These are phyloP conservation scores for Chrysolina americana DNA, from an alignment of 2,888 invertebrate species.

Conservation along the genomic window DNA sequence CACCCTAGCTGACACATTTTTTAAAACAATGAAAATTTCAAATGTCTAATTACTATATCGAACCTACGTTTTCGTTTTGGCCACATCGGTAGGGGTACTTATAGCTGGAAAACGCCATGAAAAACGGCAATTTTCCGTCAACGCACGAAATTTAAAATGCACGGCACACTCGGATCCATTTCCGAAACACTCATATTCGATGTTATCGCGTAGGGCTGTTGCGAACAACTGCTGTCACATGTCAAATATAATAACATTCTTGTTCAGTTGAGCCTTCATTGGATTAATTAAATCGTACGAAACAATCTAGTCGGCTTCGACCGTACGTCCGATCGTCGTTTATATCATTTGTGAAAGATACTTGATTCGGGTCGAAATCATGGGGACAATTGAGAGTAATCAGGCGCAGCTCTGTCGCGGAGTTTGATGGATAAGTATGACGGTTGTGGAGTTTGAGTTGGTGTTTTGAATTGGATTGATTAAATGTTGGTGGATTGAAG, in stretches of 20 bases:
- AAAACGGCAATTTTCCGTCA: neutral
- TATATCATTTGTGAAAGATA: constrained; percentile 5
- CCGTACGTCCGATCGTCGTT: constrained; percentile 22
- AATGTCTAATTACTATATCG: neutral
- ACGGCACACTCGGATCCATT: constrained; percentile 22
- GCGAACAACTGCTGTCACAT: constrained; percentile 52
- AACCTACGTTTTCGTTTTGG: constrained; percentile 29
- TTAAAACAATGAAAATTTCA: neutral
- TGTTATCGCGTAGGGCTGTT: constrained; percentile 34
- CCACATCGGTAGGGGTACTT: constrained; percentile 41
- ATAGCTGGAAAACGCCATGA: constrained; percentile 48
- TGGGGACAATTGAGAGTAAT: constrained; percentile 34
- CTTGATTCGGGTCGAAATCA: constrained; percentile 33
- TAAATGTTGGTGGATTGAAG: too few species aligned
- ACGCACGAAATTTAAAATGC: neutral
- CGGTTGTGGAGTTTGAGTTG: neutral
- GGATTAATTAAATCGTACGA: constrained; percentile 51
- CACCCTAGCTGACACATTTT: too few species aligned
- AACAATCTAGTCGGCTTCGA: constrained; percentile 40
- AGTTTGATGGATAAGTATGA: neutral
- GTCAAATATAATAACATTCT: constrained; percentile 50
- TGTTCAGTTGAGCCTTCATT: constrained; percentile 46
- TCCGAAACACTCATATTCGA: constrained; percentile 31
- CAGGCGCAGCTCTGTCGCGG: constrained; percentile 4
- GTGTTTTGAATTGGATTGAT: neutral